Conservation (phyloP, 2,797 vertebrate genomes). For the Rhincodon typus region DNA sequence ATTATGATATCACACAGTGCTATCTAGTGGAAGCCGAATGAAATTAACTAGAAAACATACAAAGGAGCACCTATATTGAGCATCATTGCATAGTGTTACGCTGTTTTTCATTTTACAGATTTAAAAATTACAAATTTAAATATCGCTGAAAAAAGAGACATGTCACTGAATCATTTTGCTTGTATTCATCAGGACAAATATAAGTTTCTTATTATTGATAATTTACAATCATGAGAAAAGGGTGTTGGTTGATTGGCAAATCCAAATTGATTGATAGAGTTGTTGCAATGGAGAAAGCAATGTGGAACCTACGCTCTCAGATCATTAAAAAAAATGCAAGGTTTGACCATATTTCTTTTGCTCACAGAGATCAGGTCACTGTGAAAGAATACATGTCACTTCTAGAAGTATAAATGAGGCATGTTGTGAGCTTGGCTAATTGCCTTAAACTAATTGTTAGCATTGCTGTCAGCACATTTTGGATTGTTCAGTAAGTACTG, state of each 20-base stretch:
- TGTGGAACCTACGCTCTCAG: background rate
- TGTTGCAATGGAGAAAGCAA: too few relatives aligned
- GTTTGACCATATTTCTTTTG: background rate
- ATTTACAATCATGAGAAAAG: background rate
- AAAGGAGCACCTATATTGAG: background rate
- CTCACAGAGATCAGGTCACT: background rate
- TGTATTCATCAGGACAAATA: background rate
- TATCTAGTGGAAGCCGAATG: slow-evolving; percentile 27
- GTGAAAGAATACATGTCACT: too few relatives aligned
- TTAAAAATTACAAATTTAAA: background rate
- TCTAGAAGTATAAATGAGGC: background rate
- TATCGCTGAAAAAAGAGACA: background rate
- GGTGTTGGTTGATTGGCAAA: background rate
- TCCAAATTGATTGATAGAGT: background rate
- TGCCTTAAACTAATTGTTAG: background rate
- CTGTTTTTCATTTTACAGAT: background rate
- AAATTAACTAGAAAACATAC: background rate
- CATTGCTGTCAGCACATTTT: background rate
- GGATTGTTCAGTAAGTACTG: background rate
- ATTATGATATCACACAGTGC: slow-evolving; percentile 25
- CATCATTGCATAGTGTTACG: background rate
- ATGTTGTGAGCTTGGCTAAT: background rate
- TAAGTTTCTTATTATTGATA: background rate
- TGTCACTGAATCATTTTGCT: background rate
- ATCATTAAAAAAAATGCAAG: background rate